A percentile compares a stretch with the other conserved stretches of the same genome.
Evolutionary conservation across 2,888 invertebrate genomes (phyloP).

Genomic region (Lamproptera curius): DNA sequence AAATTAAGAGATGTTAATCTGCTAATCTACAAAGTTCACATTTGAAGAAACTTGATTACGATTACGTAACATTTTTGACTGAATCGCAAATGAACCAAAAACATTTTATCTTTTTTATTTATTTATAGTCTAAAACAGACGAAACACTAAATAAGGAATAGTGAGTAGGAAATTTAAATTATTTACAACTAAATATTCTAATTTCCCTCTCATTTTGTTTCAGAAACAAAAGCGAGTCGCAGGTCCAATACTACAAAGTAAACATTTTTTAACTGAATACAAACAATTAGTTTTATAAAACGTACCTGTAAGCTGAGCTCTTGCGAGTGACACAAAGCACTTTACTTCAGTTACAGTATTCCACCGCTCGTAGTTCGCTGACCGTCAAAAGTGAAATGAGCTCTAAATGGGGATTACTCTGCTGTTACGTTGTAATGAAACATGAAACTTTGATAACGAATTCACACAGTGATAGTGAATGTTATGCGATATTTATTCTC

Average conservation of each 20-base stretch:
- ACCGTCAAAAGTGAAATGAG: constrained; percentile 15
- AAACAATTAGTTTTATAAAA: constrained; percentile 9
- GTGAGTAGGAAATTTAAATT: too few relatives aligned
- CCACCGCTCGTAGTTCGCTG: constrained; percentile 3
- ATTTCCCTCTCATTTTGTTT: background rate
- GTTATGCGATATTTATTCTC: background rate
- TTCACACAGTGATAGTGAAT: background rate
- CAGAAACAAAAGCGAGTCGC: background rate
- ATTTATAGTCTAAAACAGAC: too few relatives aligned
- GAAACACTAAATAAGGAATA: too few relatives aligned
- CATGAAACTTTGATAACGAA: background rate
- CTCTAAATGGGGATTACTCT: constrained; percentile 3
- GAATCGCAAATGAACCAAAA: too few relatives aligned
- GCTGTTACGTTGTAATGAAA: constrained; percentile 6
- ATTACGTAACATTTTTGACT: too few relatives aligned
- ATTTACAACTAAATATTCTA: too few relatives aligned
- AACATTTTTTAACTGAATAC: constrained; percentile 12
- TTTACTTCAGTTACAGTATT: background rate
- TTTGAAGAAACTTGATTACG: too few relatives aligned
- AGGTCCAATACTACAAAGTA: constrained; percentile 9
- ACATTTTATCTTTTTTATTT: too few relatives aligned
- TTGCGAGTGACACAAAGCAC: constrained; percentile 13
- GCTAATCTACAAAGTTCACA: too few relatives aligned
- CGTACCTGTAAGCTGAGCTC: background rate
- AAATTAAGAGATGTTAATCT: too few relatives aligned